These are phyloP conservation scores for Pterostichus madidus DNA, from an alignment of 2,888 invertebrate genomes.

Conservation along the genomic window DNA sequence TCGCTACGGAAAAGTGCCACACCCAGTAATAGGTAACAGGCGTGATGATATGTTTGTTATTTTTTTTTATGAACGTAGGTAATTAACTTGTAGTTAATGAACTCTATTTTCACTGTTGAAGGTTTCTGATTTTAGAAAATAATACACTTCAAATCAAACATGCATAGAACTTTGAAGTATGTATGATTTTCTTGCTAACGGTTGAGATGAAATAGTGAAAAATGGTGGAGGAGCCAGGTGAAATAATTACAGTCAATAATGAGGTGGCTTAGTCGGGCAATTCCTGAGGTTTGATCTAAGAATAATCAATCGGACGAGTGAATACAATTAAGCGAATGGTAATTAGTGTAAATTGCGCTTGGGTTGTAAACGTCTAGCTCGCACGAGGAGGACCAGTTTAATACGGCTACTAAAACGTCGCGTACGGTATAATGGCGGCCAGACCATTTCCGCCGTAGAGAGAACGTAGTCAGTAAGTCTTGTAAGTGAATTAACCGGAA, in stretches of 20 bases:
- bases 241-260: background rate
- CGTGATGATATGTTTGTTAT: too few species aligned
- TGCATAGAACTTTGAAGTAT: too few species aligned
- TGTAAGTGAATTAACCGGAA: slow-evolving; percentile 64
- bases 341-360: slow-evolving; percentile 35
- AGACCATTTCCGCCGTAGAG: background rate
- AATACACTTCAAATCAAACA: too few species aligned
- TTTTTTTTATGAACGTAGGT: too few species aligned
- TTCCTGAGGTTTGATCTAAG: slow-evolving; percentile 19
- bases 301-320: slow-evolving; percentile 11
- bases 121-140: too few species aligned
- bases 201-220: background rate
- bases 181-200: too few species aligned
- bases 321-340: slow-evolving; percentile 41
- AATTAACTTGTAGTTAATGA: too few species aligned
- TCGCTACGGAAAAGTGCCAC: too few species aligned
- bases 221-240: background rate
- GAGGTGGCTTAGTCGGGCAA: background rate
- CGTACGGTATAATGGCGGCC: slow-evolving; percentile 28
- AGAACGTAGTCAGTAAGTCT: slow-evolving; percentile 29
- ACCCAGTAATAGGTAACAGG: too few species aligned
- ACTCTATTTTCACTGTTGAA: too few species aligned
- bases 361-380: slow-evolving; percentile 35
- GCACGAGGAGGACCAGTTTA: background rate
- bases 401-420: slow-evolving; percentile 31